Evolutionary conservation across 2,113 vertebrate species (phyloP).

Genomic region (Polypterus senegalus): DNA sequence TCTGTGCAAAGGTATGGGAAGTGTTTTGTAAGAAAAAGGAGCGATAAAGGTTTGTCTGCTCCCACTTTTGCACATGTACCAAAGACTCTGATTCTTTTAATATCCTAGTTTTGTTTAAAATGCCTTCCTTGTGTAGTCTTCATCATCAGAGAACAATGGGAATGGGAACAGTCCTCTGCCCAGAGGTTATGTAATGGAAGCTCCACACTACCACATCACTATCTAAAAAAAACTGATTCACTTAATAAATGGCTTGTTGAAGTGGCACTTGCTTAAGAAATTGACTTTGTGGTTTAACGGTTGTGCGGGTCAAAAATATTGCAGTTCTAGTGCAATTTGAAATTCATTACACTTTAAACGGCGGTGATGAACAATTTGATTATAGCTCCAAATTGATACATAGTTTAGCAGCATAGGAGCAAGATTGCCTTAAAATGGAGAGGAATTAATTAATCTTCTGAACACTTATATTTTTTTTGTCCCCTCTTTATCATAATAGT

Average conservation of each 20-base stretch:
- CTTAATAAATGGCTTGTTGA: constrained; percentile 21
- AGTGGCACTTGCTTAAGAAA: constrained; percentile 6
- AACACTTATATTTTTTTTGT: too few species aligned
- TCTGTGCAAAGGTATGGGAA: constrained; percentile 31
- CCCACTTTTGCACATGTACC: constrained; percentile 58
- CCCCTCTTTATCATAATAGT: too few species aligned
- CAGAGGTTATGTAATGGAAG: constrained; percentile 24
- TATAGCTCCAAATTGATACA: constrained; percentile 12
- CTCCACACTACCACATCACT: constrained; percentile 27
- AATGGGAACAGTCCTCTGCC: constrained; percentile 20
- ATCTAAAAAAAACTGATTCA: constrained; percentile 24
- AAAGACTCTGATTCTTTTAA: constrained; percentile 67
- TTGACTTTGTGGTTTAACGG: too few species aligned
- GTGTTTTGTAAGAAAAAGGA: constrained; percentile 21
- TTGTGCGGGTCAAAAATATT: constrained; percentile 35
- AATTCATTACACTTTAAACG: constrained; percentile 21
- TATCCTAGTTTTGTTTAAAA: constrained; percentile 20
- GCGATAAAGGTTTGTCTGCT: constrained; percentile 35
- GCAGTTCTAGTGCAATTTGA: constrained; percentile 21
- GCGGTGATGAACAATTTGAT: constrained; percentile 31
- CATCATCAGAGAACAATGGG: constrained; percentile 18
- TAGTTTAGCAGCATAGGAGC: constrained; percentile 10
- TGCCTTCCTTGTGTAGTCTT: constrained; percentile 17
- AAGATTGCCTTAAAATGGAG: constrained; percentile 19
- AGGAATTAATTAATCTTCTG: neutral